Evolutionary conservation across 1,140 invertebrate genomes (phyloP).

Genomic region (Dendroctonus ponderosae): DNA sequence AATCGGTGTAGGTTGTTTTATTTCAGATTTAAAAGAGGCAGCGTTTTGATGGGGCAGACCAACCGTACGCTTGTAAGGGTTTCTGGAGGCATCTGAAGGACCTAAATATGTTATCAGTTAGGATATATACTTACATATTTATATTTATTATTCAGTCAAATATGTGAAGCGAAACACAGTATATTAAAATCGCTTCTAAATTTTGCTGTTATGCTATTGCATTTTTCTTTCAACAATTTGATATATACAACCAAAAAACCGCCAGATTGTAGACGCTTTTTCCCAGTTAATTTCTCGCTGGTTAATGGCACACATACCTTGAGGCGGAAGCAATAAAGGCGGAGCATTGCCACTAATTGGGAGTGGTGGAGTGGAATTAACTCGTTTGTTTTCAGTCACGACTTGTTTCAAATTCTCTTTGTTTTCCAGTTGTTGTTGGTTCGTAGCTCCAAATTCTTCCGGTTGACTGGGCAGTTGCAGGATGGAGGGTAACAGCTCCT

Average conservation of each 20-base stretch:
- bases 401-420: conserved; percentile 35
- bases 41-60: conserved; percentile 49
- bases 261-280: too few species aligned
- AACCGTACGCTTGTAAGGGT: conserved; percentile 50
- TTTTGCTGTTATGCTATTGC: too few species aligned
- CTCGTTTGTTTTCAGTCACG: conserved; percentile 27
- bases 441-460: neutral
- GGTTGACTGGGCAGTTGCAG: neutral
- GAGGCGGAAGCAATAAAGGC: conserved; percentile 30
- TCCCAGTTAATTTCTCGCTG: too few species aligned
- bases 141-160: too few species aligned
- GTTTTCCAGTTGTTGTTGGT: conserved; percentile 39
- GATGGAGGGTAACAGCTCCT: conserved; percentile 12
- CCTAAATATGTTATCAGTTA: neutral
- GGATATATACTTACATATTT: too few species aligned
- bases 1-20: conserved; percentile 13
- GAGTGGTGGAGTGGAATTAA: conserved; percentile 35
- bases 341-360: conserved; percentile 35
- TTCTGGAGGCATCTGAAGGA: conserved; percentile 37
- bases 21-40: conserved; percentile 40
- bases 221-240: too few species aligned
- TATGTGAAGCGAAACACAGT: too few species aligned
- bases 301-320: conserved; percentile 10
- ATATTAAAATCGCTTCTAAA: too few species aligned
- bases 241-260: too few species aligned